phyloP scores from a whole-genome alignment of 2,797 vertebrate species.

The Petrocephalus sullivani region DNA sequence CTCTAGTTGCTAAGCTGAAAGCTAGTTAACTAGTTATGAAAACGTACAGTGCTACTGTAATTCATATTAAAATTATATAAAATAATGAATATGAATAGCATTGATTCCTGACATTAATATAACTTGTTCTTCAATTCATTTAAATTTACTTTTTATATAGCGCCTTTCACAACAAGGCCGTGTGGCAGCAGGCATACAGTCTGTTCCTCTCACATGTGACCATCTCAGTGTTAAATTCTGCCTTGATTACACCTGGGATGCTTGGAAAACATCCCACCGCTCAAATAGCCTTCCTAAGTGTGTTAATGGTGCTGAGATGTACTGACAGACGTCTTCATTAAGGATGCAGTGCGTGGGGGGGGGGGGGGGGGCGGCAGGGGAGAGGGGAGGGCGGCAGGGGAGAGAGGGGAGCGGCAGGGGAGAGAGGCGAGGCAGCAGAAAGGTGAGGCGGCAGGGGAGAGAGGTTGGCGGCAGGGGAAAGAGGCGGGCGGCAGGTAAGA shows the following conservation, averaged over 20 bases:
- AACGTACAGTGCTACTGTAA: neutral
- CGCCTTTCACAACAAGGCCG: neutral
- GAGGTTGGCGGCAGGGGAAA: neutral
- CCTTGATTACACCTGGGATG: neutral
- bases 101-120: neutral
- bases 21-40: neutral
- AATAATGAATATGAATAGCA: neutral
- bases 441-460: too few species aligned
- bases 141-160: neutral
- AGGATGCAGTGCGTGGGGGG: neutral
- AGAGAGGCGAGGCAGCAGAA: neutral
- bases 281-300: neutral
- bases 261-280: neutral
- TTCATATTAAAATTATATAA: neutral
- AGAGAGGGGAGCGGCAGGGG: neutral
- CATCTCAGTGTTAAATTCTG: neutral
- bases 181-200: neutral
- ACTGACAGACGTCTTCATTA: neutral
- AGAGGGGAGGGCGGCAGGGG: too few species aligned
- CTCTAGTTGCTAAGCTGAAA: neutral
- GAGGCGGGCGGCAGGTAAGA: too few species aligned
- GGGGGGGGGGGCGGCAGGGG: neutral
- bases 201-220: neutral
- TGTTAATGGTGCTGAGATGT: neutral
- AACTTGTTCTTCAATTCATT: neutral